phyloP scores from a whole-genome alignment of 2,797 vertebrate genomes.

The Valencia hispanica region DNA sequence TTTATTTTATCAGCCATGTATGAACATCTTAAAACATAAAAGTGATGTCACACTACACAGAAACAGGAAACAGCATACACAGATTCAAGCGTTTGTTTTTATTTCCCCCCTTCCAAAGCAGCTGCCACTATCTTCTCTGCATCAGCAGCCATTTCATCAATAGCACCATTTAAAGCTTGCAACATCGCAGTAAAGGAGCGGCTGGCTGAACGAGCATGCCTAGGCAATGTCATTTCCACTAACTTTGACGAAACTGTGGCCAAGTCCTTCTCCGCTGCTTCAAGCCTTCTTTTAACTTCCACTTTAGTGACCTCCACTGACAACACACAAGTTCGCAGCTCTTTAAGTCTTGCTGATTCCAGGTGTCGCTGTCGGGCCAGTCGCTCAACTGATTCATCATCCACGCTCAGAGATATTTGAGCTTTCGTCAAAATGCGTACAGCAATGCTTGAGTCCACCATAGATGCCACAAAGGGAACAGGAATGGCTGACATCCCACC shows the following conservation, averaged over 20 bases:
- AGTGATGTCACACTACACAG: constrained; percentile 1
- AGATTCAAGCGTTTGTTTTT: background rate
- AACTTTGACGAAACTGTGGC: constrained; percentile 54
- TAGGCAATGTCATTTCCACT: constrained; percentile 76
- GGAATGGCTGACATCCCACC: constrained; percentile 78
- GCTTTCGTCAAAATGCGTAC: constrained; percentile 76
- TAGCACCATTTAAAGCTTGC: constrained; percentile 71
- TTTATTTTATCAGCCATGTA: background rate
- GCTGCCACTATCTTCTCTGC: constrained; percentile 67
- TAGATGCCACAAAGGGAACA: constrained; percentile 77
- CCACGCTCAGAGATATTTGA: constrained; percentile 72
- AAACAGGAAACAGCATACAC: constrained; percentile 22
- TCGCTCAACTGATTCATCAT: constrained; percentile 70
- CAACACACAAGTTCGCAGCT: constrained; percentile 63
- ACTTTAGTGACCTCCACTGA: constrained; percentile 75
- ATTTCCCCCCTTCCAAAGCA: constrained; percentile 52
- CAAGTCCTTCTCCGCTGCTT: constrained; percentile 69
- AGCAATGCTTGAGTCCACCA: constrained; percentile 76
- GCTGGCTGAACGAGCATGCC: constrained; percentile 67
- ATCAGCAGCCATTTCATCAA: constrained; percentile 79
- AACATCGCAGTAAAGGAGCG: constrained; percentile 78
- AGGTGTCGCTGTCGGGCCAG: constrained; percentile 59
- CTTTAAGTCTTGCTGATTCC: constrained; percentile 60
- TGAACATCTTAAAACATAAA: background rate
- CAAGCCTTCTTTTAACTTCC: constrained; percentile 73